Conservation (phyloP, 2,797 vertebrate species). For the Gymnoscopelus braueri region DNA sequence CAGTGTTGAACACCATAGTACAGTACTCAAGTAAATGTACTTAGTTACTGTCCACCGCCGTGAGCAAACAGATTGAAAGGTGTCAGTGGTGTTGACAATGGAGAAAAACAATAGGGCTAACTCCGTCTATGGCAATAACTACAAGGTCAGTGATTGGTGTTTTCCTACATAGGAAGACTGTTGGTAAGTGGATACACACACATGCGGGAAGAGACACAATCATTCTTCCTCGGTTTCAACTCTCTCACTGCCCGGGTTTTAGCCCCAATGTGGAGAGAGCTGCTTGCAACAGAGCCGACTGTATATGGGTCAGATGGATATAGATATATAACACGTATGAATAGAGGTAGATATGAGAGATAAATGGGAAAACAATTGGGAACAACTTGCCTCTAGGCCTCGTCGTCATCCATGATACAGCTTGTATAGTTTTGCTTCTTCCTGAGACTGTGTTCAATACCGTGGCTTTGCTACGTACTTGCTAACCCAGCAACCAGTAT, state of each 20-base stretch:
- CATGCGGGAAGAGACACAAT: conserved; percentile 49
- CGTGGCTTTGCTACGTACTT: conserved; percentile 6
- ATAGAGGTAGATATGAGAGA: conserved; percentile 64
- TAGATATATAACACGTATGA: conserved; percentile 24
- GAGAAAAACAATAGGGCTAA: conserved; percentile 11
- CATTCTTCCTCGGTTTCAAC: conserved; percentile 1
- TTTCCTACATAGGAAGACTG: conserved; percentile 10
- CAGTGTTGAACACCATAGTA: too few relatives aligned
- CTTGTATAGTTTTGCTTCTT: conserved; percentile 11
- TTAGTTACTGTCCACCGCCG: not conserved
- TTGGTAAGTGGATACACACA: conserved; percentile 39
- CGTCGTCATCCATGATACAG: conserved; percentile 31
- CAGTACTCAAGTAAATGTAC: too few relatives aligned
- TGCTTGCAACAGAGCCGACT: conserved; percentile 28
- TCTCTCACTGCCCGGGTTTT: conserved; percentile 38
- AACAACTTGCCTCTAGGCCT: conserved; percentile 25
- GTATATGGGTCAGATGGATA: conserved; percentile 35
- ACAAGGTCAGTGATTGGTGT: conserved; percentile 32
- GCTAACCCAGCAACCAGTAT: not conserved
- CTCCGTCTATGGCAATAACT: conserved; percentile 33
- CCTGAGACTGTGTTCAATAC: conserved; percentile 24
- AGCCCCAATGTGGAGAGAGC: conserved; percentile 47
- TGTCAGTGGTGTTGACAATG: conserved; percentile 19
- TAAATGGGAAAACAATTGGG: conserved; percentile 35
- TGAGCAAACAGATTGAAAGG: conserved; percentile 22